A percentile compares a stretch with the other conserved stretches of the same genome.
Evolutionary conservation across 1,140 invertebrate species (phyloP).

Genomic region (Drosophila sechellia): DNA sequence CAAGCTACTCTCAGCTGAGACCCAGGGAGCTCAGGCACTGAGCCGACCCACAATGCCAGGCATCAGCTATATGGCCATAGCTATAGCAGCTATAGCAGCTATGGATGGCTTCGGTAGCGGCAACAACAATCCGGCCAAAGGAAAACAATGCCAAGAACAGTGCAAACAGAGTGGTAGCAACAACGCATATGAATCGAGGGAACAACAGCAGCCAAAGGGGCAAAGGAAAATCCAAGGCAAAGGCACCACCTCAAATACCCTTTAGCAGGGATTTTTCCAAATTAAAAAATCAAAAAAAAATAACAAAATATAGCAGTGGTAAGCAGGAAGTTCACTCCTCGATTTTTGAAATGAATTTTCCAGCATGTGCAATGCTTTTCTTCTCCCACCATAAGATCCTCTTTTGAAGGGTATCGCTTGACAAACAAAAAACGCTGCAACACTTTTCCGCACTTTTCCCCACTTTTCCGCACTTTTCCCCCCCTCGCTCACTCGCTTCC

Average conservation of each 20-base stretch:
- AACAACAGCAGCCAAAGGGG: conserved; percentile 10
- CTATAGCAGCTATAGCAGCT: conserved; percentile 12
- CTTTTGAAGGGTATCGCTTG: not conserved
- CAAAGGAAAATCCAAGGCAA: not conserved
- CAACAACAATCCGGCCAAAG: conserved; percentile 17
- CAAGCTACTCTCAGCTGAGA: conserved; percentile 40
- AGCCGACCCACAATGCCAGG: conserved; percentile 45
- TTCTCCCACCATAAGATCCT: not conserved
- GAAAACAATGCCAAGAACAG: conserved; percentile 62
- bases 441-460: not conserved
- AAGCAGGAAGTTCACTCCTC: too few relatives aligned
- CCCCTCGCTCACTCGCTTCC: conserved; percentile 2
- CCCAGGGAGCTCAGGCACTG: conserved; percentile 6
- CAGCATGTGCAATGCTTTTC: not conserved
- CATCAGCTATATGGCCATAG: conserved; percentile 34
- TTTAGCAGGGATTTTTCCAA: not conserved
- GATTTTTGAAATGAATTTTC: not conserved
- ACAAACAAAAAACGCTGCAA: not conserved
- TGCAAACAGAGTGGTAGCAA: conserved; percentile 63
- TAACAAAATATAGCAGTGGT: too few relatives aligned
- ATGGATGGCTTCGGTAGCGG: not conserved
- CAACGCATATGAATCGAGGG: conserved; percentile 38
- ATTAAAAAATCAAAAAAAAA: not conserved
- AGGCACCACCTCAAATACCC: not conserved
- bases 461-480: not conserved